Evolutionary conservation across 2,888 invertebrate species (phyloP), one percentile per base, ranked within the genome.

Genomic region (Pyrgus malvae): DNA sequence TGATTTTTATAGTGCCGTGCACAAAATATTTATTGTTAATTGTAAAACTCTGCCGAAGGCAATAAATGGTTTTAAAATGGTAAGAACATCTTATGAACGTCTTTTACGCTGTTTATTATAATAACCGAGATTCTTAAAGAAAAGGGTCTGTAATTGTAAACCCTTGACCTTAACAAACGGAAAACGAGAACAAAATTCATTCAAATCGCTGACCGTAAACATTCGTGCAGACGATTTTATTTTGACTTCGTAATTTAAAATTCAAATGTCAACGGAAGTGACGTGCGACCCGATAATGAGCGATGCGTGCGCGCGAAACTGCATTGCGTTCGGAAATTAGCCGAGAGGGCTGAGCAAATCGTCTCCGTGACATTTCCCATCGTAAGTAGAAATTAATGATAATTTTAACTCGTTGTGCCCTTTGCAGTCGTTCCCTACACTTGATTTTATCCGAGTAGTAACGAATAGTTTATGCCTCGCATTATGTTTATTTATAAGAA

Each of bases 201-300:
- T 50, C 7, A 46, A 60, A 61, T 40, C 59, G 42, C 31, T 56
- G 48, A 55, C 61, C 61, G 49, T 56, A 58, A 59, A 59, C 57
- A 60, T 63, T 63, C 33, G 33, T 42, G 44, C 55, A 55, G 56
- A 56, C 59, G 56, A 54, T 55, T 61, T 51, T 53, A 49, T 59
- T 62, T 55, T 50, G 37, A 59, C 37, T 57, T 59, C 55, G 51
- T 56, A 57, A 57, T 65, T 62, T 58, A 57, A 64, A 65, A 61
- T 70, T 69, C 59, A 62, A 75, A 76, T 76, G 74, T 78, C 78
- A 78, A 56, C 74, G 76, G 77, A 78, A 70, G 69, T 70, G 70
- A 60, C 56, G 62, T 58, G 50, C 57, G 48, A 62, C 55, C 56
- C 60, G 57, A 64, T 70, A 69, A 75, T 70, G 67, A 69, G 55